Evolutionary conservation across 2,888 invertebrate genomes (phyloP).

Genomic region (Watsonalla cultraria): DNA sequence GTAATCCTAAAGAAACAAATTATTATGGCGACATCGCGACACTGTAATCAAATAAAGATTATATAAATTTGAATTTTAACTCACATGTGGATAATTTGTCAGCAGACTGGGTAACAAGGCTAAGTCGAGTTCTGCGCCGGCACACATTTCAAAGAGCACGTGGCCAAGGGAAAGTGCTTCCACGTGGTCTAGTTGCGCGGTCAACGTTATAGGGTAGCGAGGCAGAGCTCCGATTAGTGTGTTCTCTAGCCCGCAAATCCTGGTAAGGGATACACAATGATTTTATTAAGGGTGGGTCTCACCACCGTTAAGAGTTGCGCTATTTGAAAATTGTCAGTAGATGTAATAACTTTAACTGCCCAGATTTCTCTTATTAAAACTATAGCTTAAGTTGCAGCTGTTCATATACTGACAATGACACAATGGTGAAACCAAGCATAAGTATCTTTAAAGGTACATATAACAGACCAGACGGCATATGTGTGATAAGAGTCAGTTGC

Average conservation of each 20-base stretch:
- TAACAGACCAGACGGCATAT: too few relatives aligned
- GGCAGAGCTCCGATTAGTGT: slow-evolving; percentile 87
- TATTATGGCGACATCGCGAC: too few relatives aligned
- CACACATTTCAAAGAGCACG: slow-evolving; percentile 94
- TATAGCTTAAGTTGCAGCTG: too few relatives aligned
- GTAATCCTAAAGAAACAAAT: too few relatives aligned
- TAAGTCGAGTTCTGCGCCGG: slow-evolving; percentile 88
- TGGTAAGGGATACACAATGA: slow-evolving; percentile 46
- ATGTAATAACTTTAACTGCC: too few relatives aligned
- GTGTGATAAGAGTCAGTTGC: too few relatives aligned
- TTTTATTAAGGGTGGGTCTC: too few relatives aligned
- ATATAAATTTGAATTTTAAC: slow-evolving; percentile 15
- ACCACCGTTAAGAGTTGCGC: too few relatives aligned
- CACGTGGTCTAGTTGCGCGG: slow-evolving; percentile 55
- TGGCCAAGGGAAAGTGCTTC: slow-evolving; percentile 85
- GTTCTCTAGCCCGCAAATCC: slow-evolving; percentile 92
- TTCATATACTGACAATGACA: too few relatives aligned
- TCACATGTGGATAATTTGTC: slow-evolving; percentile 84
- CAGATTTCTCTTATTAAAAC: too few relatives aligned
- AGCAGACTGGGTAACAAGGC: slow-evolving; percentile 86
- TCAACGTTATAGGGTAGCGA: slow-evolving; percentile 53
- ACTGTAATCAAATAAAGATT: too few relatives aligned
- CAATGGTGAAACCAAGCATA: neutral
- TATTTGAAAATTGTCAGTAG: too few relatives aligned
- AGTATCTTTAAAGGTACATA: neutral